Conservation (phyloP, 2,888 invertebrate species). For the Xestia sexstrigata region DNA sequence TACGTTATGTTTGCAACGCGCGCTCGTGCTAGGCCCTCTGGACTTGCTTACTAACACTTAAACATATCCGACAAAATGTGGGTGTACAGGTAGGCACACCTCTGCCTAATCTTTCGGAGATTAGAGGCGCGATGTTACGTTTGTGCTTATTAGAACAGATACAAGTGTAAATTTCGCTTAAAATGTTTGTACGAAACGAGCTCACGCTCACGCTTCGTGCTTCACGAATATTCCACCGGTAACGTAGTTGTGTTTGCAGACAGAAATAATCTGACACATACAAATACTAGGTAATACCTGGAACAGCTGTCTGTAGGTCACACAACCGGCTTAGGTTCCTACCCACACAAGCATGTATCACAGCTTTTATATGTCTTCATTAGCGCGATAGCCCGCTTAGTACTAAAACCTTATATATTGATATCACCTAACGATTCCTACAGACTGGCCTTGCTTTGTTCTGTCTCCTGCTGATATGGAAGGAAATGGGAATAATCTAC, state of each 20-base stretch:
- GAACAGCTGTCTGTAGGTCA: neutral
- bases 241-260: neutral
- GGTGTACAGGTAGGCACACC: too few species aligned
- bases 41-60: too few species aligned
- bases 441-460: too few species aligned
- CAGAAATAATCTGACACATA: slow-evolving; percentile 10
- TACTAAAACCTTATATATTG: slow-evolving; percentile 2
- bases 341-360: neutral
- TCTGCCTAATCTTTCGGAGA: neutral
- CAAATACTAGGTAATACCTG: slow-evolving; percentile 5
- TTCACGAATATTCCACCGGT: neutral
- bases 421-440: neutral
- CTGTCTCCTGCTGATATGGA: too few species aligned
- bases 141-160: neutral
- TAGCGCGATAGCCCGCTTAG: slow-evolving; percentile 7
- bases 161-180: neutral
- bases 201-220: too few species aligned
- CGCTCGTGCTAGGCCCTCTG: too few species aligned
- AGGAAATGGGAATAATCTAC: too few species aligned
- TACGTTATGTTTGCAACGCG: too few species aligned
- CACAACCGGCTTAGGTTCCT: neutral
- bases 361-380: slow-evolving; percentile 30
- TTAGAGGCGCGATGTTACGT: neutral
- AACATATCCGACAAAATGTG: too few species aligned
- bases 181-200: neutral